These are phyloP conservation scores for Archegozetes longisetosus DNA, from an alignment of 1,140 invertebrate genomes.

Conservation along the genomic window DNA sequence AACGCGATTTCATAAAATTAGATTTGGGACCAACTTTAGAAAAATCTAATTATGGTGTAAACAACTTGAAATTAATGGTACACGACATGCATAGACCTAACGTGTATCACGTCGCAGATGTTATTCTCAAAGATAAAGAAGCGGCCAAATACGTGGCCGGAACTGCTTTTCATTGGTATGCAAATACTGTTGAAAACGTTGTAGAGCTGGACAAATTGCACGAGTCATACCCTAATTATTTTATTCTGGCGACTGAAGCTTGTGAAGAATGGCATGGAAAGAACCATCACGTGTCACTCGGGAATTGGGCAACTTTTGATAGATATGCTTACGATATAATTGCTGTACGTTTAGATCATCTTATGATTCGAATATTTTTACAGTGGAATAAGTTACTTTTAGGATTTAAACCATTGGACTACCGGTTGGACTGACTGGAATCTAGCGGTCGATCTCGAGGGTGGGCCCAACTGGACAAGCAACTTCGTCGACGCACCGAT, in stretches of 20 bases:
- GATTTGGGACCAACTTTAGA: constrained; percentile 49
- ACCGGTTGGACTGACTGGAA: constrained; percentile 80
- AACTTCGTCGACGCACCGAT: constrained; percentile 62
- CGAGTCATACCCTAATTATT: constrained; percentile 44
- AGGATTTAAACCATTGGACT: constrained; percentile 38
- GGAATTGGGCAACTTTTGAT: constrained; percentile 16
- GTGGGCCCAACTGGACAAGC: constrained; percentile 61
- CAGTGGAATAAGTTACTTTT: constrained; percentile 49
- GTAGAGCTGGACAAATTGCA: constrained; percentile 37
- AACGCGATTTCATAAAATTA: constrained; percentile 43
- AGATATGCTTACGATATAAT: constrained; percentile 17
- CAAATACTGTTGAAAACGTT: constrained; percentile 33
- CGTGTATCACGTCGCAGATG: constrained; percentile 43
- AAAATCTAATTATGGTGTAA: constrained; percentile 36
- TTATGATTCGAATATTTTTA: too few species aligned
- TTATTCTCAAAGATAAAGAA: constrained; percentile 29
- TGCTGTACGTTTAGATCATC: constrained; percentile 16
- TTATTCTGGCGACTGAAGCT: constrained; percentile 59
- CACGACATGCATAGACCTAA: constrained; percentile 51
- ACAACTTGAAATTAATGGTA: constrained; percentile 42
- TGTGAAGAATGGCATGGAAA: too few species aligned
- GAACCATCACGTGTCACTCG: constrained; percentile 10
- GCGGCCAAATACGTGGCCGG: constrained; percentile 12
- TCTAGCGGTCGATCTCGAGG: constrained; percentile 49
- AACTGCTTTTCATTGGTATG: constrained; percentile 53